Evolutionary conservation across 2,797 vertebrate genomes (phyloP).

Genomic region (Ctenopoma multispine): DNA sequence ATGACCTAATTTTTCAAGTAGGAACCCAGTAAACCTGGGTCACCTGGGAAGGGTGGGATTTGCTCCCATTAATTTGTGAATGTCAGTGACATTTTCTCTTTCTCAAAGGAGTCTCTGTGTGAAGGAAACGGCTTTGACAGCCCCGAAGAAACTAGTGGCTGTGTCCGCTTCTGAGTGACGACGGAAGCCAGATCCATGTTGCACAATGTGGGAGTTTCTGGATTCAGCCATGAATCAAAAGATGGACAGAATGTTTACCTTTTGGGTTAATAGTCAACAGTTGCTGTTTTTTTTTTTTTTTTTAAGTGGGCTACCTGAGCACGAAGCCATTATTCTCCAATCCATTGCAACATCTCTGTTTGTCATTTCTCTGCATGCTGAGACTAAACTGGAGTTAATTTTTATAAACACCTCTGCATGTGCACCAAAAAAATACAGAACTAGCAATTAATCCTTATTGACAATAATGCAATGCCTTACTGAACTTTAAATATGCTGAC

Average conservation of each 20-base stretch:
- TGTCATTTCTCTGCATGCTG: slow-evolving; percentile 56
- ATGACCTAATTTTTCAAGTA: slow-evolving; percentile 35
- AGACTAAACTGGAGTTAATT: slow-evolving; percentile 40
- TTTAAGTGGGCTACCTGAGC: background rate
- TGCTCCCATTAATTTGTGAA: slow-evolving; percentile 20
- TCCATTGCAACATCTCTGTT: slow-evolving; percentile 23
- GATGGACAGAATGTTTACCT: background rate
- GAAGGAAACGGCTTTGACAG: slow-evolving; percentile 84
- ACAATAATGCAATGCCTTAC: slow-evolving; percentile 58
- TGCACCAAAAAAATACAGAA: slow-evolving; percentile 17
- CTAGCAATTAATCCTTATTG: slow-evolving; percentile 15
- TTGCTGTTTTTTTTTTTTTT: background rate
- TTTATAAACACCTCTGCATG: slow-evolving; percentile 50
- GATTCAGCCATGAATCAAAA: slow-evolving; percentile 13
- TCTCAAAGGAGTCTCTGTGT: slow-evolving; percentile 82
- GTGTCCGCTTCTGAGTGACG: slow-evolving; percentile 84
- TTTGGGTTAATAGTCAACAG: background rate
- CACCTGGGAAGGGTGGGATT: slow-evolving; percentile 20
- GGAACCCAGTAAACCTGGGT: slow-evolving; percentile 5
- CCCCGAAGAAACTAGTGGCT: slow-evolving; percentile 79
- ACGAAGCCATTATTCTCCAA: slow-evolving; percentile 2
- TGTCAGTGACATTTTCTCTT: slow-evolving; percentile 33
- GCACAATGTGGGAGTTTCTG: slow-evolving; percentile 11
- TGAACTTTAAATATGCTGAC: slow-evolving; percentile 17
- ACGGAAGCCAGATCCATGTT: slow-evolving; percentile 1